Base-by-base conservation (phyloP, 1,140 invertebrate species). In the Orchesella cincta region DNA sequence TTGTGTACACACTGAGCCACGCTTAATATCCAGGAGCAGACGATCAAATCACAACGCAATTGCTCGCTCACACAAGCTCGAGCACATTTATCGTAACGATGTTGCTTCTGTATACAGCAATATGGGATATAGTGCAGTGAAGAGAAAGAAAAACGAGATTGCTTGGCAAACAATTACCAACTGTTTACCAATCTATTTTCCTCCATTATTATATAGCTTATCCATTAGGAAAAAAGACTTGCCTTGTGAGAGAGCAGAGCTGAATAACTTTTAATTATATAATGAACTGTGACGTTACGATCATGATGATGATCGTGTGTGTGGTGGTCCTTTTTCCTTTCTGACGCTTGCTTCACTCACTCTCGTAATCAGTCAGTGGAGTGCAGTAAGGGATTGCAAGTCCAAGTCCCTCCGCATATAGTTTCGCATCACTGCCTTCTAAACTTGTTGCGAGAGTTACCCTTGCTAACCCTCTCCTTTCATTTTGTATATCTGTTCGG, bases 101-200 rank as follows among this genome's bases (percentile, higher is more conserved):
- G 23, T 8, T n/a, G 54, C 23, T 8, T 8, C 39, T 46, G 39
- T 46, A 8, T 46, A 20, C 39, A 46, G 39, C 39, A 20, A 20
- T 20, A 20, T 46, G 8, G 39, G 39, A 12, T 8, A 20, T 46
- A 20, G 39, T 46, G 39, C 8, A 12, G 39, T 8, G 20, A 12
- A 20, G 39, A 46, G 39, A 46, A 23, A 67, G 28, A 67, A 67
- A 67, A 67, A 12, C 23, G 62, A 67, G 62, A 29, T 67, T 67
- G 62, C 62, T 67, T 14, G 8, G 62, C 62, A 67, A 67, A 67
- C 62, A 67, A 67, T 67, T 67, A 67, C 31, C 62, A 14, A 33
- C 62, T 67, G 29, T 67, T 67, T 67, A 67, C 62, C 62, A 31
- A 67, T 67, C 62, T 67, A 67, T 67, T 67, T 67, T 67, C 62